These are phyloP conservation scores for Dolichoris vasculosae DNA, from an alignment of 1,140 invertebrate genomes.

Conservation along the genomic window DNA sequence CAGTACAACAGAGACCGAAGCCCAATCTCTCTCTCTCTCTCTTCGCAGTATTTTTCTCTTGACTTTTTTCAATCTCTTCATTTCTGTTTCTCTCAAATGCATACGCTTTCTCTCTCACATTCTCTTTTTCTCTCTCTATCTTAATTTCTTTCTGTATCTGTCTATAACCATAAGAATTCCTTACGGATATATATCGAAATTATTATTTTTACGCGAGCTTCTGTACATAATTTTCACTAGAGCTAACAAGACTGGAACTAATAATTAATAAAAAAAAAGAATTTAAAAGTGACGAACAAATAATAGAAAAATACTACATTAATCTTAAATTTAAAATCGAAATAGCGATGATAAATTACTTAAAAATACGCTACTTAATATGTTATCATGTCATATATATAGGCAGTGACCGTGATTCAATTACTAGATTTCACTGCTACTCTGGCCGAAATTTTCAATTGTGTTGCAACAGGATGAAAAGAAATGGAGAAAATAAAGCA, in stretches of 20 bases:
- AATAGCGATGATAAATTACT: slow-evolving; percentile 20
- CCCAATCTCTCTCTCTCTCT: slow-evolving; percentile 56
- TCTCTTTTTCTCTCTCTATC: slow-evolving; percentile 45
- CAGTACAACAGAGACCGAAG: slow-evolving; percentile 64
- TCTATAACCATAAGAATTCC: slow-evolving; percentile 66
- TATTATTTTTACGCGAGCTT: slow-evolving; percentile 56
- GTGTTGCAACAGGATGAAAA: not conserved
- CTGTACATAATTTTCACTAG: slow-evolving; percentile 5
- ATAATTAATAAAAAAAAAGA: not conserved
- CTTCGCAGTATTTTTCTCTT: slow-evolving; percentile 34
- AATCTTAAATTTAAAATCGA: slow-evolving; percentile 30
- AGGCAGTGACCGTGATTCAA: too few relatives aligned
- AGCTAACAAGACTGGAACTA: not conserved
- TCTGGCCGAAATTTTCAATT: slow-evolving; percentile 28
- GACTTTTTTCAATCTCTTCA: slow-evolving; percentile 7
- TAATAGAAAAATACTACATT: not conserved
- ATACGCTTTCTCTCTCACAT: not conserved
- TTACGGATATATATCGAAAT: slow-evolving; percentile 62
- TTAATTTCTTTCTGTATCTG: slow-evolving; percentile 57
- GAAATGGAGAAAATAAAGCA: not conserved
- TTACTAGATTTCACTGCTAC: not conserved
- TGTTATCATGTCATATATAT: not conserved
- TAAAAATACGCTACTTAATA: slow-evolving; percentile 49
- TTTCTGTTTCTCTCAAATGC: slow-evolving; percentile 59
- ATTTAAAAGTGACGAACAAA: not conserved